phyloP scores from a whole-genome alignment of 2,113 vertebrate species.

The Oceanites oceanicus region DNA sequence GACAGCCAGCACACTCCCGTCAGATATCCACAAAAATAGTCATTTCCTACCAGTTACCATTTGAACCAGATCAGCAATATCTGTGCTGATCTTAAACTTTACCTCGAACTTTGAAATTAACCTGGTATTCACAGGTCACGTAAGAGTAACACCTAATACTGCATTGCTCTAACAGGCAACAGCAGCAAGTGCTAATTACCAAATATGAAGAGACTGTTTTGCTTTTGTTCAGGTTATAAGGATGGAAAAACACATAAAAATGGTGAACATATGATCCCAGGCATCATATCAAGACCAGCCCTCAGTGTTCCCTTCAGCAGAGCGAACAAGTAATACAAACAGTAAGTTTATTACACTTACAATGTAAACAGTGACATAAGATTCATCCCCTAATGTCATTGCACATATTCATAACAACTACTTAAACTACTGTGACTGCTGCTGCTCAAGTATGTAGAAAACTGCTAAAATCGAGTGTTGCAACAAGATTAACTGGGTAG shows the following conservation, averaged over 20 bases:
- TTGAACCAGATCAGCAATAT: background rate
- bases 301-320: background rate
- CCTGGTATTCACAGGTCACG: accelerated
- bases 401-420: background rate
- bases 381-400: background rate
- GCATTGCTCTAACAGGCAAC: background rate
- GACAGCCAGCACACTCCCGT: background rate
- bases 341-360: background rate
- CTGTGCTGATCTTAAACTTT: background rate
- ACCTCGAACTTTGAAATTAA: background rate
- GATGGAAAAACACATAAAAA: background rate
- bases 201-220: background rate
- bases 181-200: background rate
- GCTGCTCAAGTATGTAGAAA: background rate
- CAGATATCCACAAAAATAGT: background rate
- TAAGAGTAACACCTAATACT: background rate
- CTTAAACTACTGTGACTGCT: background rate
- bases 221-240: background rate
- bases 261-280: background rate
- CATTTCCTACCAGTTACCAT: background rate
- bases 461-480: background rate
- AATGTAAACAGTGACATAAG: background rate
- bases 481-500: background rate
- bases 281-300: background rate
- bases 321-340: background rate